phyloP scores from a whole-genome alignment of 1,140 invertebrate species.

The Temnothorax nylanderi region DNA sequence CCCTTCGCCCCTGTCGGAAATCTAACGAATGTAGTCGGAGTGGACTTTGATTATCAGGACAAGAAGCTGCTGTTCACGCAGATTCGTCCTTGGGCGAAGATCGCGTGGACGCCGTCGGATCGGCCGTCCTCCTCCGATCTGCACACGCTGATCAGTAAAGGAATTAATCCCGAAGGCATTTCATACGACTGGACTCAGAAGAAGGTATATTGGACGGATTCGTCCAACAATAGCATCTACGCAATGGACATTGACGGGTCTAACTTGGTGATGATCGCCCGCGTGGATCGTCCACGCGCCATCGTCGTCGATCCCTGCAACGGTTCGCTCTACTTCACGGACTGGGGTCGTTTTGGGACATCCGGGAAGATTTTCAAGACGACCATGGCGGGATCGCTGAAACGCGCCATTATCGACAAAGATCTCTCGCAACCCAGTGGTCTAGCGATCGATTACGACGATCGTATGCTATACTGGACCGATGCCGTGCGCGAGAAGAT shows the following conservation, averaged over 20 bases:
- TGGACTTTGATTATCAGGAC: slow-evolving; percentile 97
- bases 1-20: slow-evolving; percentile 96
- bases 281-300: slow-evolving; percentile 96
- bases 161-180: slow-evolving; percentile 97
- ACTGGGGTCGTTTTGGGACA: slow-evolving; percentile 97
- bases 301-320: slow-evolving; percentile 99
- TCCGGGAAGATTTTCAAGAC: slow-evolving; percentile 97
- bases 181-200: slow-evolving; percentile 99
- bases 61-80: slow-evolving; percentile 96
- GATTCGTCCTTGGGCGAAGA: slow-evolving; percentile 95
- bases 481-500: slow-evolving; percentile 99
- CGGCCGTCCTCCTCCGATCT: slow-evolving; percentile 88
- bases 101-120: slow-evolving; percentile 91
- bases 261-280: slow-evolving; percentile 96
- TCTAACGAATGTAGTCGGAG: slow-evolving; percentile 97
- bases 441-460: slow-evolving; percentile 98
- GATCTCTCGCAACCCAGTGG: slow-evolving; percentile 98
- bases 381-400: slow-evolving; percentile 98
- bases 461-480: slow-evolving; percentile 98
- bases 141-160: slow-evolving; percentile 92
- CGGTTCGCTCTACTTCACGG: slow-evolving; percentile 96
- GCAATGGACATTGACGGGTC: slow-evolving; percentile 96
- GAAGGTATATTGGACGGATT: slow-evolving; percentile 99
- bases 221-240: slow-evolving; percentile 96
- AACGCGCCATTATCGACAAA: slow-evolving; percentile 95